Conservation (phyloP, 2,113 vertebrate species). For the Andinoacara biseriatus region DNA sequence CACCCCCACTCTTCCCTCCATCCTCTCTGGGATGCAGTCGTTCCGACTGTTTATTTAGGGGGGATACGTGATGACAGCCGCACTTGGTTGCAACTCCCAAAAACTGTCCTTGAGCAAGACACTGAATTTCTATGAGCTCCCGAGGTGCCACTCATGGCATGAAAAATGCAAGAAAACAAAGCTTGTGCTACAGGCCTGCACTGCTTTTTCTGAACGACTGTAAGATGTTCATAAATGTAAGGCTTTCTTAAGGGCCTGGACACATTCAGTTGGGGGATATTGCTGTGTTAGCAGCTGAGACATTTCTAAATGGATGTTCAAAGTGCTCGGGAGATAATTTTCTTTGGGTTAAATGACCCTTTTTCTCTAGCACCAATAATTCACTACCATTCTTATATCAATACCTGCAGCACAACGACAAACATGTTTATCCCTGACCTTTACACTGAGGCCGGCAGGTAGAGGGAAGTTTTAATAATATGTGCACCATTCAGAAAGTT, state of each 20-base stretch:
- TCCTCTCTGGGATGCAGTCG: background rate
- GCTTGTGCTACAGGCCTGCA: background rate
- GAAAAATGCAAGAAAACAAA: slow-evolving; percentile 7
- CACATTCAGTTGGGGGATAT: background rate
- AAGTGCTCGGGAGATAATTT: background rate
- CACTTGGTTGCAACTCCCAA: background rate
- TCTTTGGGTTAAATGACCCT: background rate
- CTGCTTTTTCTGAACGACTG: background rate
- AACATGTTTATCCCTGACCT: background rate
- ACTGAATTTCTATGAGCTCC: background rate
- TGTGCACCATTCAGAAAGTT: background rate
- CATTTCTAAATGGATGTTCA: background rate
- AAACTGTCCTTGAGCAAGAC: slow-evolving; percentile 10
- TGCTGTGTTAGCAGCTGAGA: background rate
- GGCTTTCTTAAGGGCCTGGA: background rate
- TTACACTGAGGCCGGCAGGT: background rate
- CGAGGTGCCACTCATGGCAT: background rate
- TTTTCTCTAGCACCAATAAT: background rate
- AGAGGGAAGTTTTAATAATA: background rate
- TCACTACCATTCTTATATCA: background rate
- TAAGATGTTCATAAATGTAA: background rate
- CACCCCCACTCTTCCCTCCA: background rate
- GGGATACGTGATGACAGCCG: background rate
- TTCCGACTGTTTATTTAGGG: background rate
- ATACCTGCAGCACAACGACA: background rate